Conservation (phyloP, 1,140 invertebrate genomes). For the Papilio polyxenes region DNA sequence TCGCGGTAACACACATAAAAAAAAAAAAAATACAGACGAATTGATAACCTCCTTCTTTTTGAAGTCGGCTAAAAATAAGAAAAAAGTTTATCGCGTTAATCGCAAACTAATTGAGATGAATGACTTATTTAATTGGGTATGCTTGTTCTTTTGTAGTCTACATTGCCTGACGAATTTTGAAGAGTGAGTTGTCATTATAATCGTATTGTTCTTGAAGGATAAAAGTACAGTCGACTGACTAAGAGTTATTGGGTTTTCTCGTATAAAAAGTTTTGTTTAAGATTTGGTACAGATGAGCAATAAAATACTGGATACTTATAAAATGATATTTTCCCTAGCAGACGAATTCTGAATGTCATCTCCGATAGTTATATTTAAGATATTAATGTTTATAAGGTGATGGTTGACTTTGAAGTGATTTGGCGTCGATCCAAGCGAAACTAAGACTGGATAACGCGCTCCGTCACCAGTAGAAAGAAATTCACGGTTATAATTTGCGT, state of each 20-base stretch:
- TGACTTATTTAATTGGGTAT: background rate
- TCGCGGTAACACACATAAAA: too few relatives aligned
- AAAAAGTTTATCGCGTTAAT: background rate
- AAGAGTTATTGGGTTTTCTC: too few relatives aligned
- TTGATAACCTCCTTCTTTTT: too few relatives aligned
- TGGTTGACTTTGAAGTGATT: conserved; percentile 10
- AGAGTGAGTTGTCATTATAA: background rate
- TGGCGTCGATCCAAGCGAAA: background rate
- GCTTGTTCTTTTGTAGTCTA: background rate
- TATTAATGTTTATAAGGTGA: conserved; percentile 1
- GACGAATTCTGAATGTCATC: background rate
- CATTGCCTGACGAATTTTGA: background rate
- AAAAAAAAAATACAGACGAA: too few relatives aligned
- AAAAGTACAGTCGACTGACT: background rate
- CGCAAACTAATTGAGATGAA: background rate
- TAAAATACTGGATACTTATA: background rate
- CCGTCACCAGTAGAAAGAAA: background rate
- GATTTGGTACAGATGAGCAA: background rate
- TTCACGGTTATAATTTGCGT: background rate
- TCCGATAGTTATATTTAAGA: background rate
- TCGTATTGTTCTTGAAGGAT: background rate
- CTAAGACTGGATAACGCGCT: background rate
- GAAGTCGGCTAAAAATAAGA: too few relatives aligned
- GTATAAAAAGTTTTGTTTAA: background rate
- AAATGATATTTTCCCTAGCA: background rate